Base-by-base conservation (phyloP, 2,888 invertebrate species). In the Cataglyphis altisquamis region DNA sequence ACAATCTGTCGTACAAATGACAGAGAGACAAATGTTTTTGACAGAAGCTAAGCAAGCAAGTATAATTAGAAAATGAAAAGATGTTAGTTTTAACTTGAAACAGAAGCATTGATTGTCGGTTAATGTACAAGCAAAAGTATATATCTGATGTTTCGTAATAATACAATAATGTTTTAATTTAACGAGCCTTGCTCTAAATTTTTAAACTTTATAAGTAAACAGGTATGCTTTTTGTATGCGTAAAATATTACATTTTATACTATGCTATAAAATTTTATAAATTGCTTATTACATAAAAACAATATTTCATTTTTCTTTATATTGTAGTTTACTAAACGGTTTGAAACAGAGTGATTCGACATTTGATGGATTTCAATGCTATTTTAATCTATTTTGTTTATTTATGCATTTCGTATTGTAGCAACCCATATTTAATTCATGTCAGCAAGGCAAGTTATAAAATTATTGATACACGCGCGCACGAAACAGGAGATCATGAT, bases 361-460 rank as follows among this genome's bases (percentile, higher is more conserved):
- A 41, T n/a, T 77, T 57, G 9, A 32, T 57, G 66, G 15, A n/a
- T 29, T 15, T n/a, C 9, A 55, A 77, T 66, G 5, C 57, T 57
- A 41, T 67, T 77, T 77, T 57, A 57, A 77, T 29, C 41, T n/a
- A 66, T 77, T 77, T 55, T 25, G 52, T 66, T 77, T 1, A 64
- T 66, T 66, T 57, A 67, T 77, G 66, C 15, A 29, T 57, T 57
- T 41, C 12, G 29, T 66, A 66, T 66, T 15, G 15, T 15, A 8
- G 45, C 32, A 48, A 68, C 45, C 36, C 36, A 80, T 70, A 70
- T 80, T 80, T 48, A 15, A 68, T 60, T 70, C 18, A 12, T 29
- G 3, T 21, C 21, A 41, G 41, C 21, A 10, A 62, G 29, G 1
- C 45, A 78, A 39, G 29, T 67, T 57, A 15, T 60, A 68, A 68